Evolutionary conservation across 2,113 vertebrate genomes (phyloP), one percentile per base, ranked within the genome.

Genomic region (Suncus etruscus): DNA sequence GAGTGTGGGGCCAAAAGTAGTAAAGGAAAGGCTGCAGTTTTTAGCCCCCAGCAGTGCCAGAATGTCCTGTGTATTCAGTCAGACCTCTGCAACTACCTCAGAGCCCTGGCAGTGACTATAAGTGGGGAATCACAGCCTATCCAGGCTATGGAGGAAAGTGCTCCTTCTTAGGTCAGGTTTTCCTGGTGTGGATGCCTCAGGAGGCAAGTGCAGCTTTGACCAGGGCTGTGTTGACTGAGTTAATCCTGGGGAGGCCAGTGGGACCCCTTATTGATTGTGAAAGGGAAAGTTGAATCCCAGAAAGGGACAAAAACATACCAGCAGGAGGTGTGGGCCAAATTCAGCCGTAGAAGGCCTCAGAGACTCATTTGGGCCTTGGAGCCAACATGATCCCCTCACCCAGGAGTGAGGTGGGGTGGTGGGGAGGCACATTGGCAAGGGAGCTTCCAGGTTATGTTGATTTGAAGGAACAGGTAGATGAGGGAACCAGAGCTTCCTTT

Each of bases 151-250:
- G 10, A 74, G 61, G 54, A 63, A 68, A 82, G 45, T 29, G 68
- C 0, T 0, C 14, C 31, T 12, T 15, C 8, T 14, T 11, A 11
- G 58, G 54, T 18, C n/a, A 27, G 0, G 27, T 9, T 79, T 39
- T 16, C 82, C 25, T 8, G 63, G 74, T 1, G 2, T 73, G 45
- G 25, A 10, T 1, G 58, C 63, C 48, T 51, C 66, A 27, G 16
- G 58, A 27, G 65, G 4, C 25, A 7, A 45, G 25, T 61, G 66
- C 31, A 20, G 18, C 69, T 15, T 0, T 11, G 10, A 0, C 3
- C 3, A 66, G 25, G 51, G 24, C 0, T 16, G 61, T 48, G 29
- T 24, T 0, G 4, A 20, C 10, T 39, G 31, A 83, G 73, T n/a
- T 66, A 1, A 65, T 45, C 45, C 70, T 78, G 0, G 85, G n/a